Percentiles rank a stretch among this genome's conserved stretches.
Evolutionary conservation across 2,797 vertebrate species (phyloP).

Genomic region (Echeneis naucrates): DNA sequence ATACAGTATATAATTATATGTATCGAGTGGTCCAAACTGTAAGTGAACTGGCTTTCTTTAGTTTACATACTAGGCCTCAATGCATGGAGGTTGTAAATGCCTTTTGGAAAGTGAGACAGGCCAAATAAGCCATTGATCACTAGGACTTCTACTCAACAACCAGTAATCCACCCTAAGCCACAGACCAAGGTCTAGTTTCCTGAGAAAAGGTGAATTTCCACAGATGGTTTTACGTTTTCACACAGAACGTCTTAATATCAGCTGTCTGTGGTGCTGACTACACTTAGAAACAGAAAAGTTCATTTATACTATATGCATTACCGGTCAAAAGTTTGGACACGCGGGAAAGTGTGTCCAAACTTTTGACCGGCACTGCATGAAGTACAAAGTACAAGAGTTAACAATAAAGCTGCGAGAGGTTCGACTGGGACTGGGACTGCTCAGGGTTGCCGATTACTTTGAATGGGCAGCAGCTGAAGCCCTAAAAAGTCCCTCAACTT

Average conservation of each 20-base stretch:
- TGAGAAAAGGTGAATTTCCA: neutral
- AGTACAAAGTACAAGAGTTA: neutral
- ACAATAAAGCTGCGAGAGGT: neutral
- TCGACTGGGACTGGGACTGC: neutral
- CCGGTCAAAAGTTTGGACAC: too few species aligned
- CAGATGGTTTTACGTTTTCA: neutral
- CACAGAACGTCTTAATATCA: slow-evolving; percentile 4
- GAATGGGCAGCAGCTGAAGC: too few species aligned
- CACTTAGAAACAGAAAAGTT: neutral
- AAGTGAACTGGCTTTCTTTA: neutral
- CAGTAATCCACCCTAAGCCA: neutral
- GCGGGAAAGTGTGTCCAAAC: too few species aligned
- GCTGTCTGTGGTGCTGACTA: slow-evolving; percentile 7
- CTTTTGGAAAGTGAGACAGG: neutral
- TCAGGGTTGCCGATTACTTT: too few species aligned
- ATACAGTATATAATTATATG: neutral
- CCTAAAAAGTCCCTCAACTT: too few species aligned
- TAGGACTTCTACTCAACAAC: neutral
- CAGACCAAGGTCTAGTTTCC: neutral
- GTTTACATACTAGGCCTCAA: slow-evolving; percentile 1
- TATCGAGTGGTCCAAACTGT: neutral
- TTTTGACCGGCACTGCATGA: too few species aligned
- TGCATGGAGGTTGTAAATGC: neutral
- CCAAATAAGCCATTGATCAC: neutral
- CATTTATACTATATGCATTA: neutral